Evolutionary conservation across 2,888 invertebrate genomes (phyloP).

Genomic region (Dasysyrphus tricinctus): DNA sequence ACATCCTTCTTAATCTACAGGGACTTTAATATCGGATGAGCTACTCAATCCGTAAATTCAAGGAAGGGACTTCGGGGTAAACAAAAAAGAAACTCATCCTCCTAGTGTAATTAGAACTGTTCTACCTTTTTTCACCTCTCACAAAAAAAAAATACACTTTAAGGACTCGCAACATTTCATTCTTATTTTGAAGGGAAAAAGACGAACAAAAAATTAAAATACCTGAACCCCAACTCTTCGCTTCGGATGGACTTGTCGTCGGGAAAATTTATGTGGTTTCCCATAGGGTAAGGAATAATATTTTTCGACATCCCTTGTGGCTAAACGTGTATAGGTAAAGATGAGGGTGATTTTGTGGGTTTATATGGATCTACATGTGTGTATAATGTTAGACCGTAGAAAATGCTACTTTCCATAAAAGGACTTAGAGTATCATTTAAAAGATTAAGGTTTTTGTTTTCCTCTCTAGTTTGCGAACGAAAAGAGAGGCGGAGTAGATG

Average conservation of each 20-base stretch:
- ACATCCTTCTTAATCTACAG: constrained; percentile 11
- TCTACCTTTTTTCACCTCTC: background rate
- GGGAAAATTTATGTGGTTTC: constrained; percentile 71
- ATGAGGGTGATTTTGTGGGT: constrained; percentile 28
- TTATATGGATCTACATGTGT: constrained; percentile 11
- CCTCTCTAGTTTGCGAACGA: background rate
- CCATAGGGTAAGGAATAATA: constrained; percentile 53
- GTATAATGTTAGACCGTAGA: constrained; percentile 6
- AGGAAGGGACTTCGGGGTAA: background rate
- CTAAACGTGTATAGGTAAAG: constrained; percentile 11
- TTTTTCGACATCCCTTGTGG: constrained; percentile 60
- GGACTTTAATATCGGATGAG: constrained; percentile 28
- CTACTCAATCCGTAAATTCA: background rate
- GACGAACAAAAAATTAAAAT: background rate
- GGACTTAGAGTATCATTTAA: constrained; percentile 70
- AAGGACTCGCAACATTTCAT: constrained; percentile 40
- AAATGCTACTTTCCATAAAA: constrained; percentile 53
- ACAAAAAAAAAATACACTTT: constrained; percentile 7
- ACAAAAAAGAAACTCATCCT: background rate
- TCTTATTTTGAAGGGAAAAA: constrained; percentile 1
- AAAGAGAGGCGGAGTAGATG: background rate
- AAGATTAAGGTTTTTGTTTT: constrained; percentile 63
- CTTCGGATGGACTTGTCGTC: constrained; percentile 32
- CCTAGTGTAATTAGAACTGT: constrained; percentile 49
- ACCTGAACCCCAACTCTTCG: background rate